phyloP scores from a whole-genome alignment of 2,888 invertebrate genomes.

The Philereme vetulata region DNA sequence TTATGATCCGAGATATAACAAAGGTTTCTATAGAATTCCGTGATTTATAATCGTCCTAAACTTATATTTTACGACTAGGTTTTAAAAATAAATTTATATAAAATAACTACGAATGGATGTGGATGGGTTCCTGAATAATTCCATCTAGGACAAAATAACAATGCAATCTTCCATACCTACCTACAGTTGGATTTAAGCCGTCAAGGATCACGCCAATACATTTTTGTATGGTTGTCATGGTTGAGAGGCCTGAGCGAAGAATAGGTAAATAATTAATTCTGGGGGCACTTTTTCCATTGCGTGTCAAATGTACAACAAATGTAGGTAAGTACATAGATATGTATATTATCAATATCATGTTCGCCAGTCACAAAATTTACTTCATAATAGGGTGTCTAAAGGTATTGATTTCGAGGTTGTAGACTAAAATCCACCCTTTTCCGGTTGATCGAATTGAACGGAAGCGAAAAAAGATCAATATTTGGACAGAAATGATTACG shows the following conservation, averaged over 20 bases:
- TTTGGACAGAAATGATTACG: conserved; percentile 80
- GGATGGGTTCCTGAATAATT: conserved; percentile 27
- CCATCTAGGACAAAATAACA: conserved; percentile 17
- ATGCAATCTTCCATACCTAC: background rate
- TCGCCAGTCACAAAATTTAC: conserved; percentile 29
- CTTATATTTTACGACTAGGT: conserved; percentile 41
- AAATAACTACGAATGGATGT: conserved; percentile 23
- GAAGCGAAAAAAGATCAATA: conserved; percentile 80
- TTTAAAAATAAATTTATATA: conserved; percentile 37
- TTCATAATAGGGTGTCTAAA: conserved; percentile 57
- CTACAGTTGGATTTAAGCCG: background rate
- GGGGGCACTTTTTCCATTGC: conserved; percentile 18
- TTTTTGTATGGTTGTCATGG: too few species aligned
- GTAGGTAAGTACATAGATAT: conserved; percentile 11
- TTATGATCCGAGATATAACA: conserved; percentile 55
- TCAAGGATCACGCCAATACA: too few species aligned
- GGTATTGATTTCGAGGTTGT: conserved; percentile 66
- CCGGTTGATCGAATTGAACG: conserved; percentile 64
- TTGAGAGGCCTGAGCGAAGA: too few species aligned
- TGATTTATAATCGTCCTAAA: conserved; percentile 56
- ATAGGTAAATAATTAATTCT: background rate
- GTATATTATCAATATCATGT: too few species aligned
- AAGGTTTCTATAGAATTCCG: conserved; percentile 50
- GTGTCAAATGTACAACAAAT: conserved; percentile 20
- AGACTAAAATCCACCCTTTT: conserved; percentile 67